These are phyloP conservation scores for Hololepta plana DNA, from an alignment of 2,888 invertebrate genomes.

Conservation along the genomic window DNA sequence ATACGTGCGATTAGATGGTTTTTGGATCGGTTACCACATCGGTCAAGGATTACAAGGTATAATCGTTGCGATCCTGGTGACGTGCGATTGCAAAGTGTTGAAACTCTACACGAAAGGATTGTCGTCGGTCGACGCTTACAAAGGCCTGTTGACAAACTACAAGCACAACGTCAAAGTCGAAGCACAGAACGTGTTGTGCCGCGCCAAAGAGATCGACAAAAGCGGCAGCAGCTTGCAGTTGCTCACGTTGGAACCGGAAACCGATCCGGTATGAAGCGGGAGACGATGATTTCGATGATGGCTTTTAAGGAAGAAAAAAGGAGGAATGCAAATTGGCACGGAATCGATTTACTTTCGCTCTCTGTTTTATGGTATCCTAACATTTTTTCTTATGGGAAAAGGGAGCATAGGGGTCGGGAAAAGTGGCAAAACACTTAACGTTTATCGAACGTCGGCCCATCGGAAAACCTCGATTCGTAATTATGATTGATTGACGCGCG, in stretches of 20 bases:
- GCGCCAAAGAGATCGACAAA: constrained; percentile 16
- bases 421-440: too few relatives aligned
- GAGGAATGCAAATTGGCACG: too few relatives aligned
- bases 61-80: constrained; percentile 40
- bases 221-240: constrained; percentile 28
- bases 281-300: too few relatives aligned
- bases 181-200: constrained; percentile 13
- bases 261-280: constrained; percentile 24
- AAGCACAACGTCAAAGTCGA: constrained; percentile 14
- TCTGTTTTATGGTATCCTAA: not conserved
- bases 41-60: constrained; percentile 37
- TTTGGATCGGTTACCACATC: constrained; percentile 29
- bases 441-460: too few relatives aligned
- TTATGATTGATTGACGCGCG: too few relatives aligned
- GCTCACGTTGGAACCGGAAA: constrained; percentile 27
- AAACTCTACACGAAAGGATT: constrained; percentile 25
- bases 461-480: too few relatives aligned
- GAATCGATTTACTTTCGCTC: not conserved
- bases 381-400: too few relatives aligned
- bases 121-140: constrained; percentile 16
- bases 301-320: too few relatives aligned
- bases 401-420: too few relatives aligned
- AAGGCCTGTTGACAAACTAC: constrained; percentile 14
- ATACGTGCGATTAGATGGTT: constrained; percentile 21
- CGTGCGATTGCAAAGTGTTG: constrained; percentile 38